Percentiles rank a stretch among this genome's conserved stretches.
phyloP scores from a whole-genome alignment of 2,113 vertebrate species.

The Engystomops pustulosus region DNA sequence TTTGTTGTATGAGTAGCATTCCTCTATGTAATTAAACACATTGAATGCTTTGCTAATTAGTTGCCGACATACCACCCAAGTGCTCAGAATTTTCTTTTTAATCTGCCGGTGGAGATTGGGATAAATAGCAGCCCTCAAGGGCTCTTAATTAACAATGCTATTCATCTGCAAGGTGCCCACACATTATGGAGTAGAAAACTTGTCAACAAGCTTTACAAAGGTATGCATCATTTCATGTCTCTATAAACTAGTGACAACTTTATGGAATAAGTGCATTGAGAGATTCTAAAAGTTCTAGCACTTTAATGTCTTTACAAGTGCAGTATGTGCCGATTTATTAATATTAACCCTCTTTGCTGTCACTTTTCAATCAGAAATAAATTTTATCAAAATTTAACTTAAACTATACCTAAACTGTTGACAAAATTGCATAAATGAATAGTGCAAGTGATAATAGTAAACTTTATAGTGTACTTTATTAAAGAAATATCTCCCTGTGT shows the following conservation, averaged over 20 bases:
- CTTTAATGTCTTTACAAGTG: too few relatives aligned
- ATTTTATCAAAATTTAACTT: too few relatives aligned
- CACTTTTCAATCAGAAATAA: too few relatives aligned
- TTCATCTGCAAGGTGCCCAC: constrained; percentile 21
- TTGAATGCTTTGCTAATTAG: constrained; percentile 40
- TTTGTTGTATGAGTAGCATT: constrained; percentile 31
- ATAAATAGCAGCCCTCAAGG: constrained; percentile 21
- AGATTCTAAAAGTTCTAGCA: too few relatives aligned
- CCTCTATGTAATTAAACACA: constrained; percentile 20
- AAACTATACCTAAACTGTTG: too few relatives aligned
- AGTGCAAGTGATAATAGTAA: too few relatives aligned
- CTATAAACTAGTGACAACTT: neutral
- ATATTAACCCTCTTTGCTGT: too few relatives aligned
- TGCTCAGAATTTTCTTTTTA: constrained; percentile 39
- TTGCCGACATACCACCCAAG: constrained; percentile 29
- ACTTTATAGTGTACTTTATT: too few relatives aligned
- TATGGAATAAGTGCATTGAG: neutral
- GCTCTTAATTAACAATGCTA: constrained; percentile 39
- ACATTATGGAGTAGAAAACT: neutral
- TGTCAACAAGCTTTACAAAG: neutral
- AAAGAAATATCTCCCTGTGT: too few relatives aligned
- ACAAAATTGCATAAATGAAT: too few relatives aligned
- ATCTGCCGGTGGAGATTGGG: constrained; percentile 27
- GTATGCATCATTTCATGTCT: neutral
- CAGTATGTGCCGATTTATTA: too few relatives aligned